Percentiles rank a stretch among this genome's conserved stretches.
Evolutionary conservation across 2,113 vertebrate genomes (phyloP).

Genomic region (Centrocercus urophasianus): DNA sequence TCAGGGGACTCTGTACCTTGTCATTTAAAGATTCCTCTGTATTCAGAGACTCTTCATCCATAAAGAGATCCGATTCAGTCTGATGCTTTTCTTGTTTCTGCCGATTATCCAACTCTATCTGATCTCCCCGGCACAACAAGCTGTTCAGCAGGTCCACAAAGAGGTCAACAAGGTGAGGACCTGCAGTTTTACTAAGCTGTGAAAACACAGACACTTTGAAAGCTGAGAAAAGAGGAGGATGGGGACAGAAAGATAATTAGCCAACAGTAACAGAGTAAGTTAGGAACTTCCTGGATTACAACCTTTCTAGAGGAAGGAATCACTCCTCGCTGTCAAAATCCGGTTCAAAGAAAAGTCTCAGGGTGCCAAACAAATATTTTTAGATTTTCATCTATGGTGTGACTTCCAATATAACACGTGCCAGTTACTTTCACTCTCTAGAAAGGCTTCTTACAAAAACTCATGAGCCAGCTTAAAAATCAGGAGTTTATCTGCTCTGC

Average conservation of each 20-base stretch:
- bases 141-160: slow-evolving; percentile 79
- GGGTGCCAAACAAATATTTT: background rate
- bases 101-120: slow-evolving; percentile 18
- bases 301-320: background rate
- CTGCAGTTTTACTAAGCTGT: slow-evolving; percentile 78
- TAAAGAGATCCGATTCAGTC: slow-evolving; percentile 77
- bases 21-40: slow-evolving; percentile 54
- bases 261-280: background rate
- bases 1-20: slow-evolving; percentile 64
- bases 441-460: background rate
- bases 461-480: background rate
- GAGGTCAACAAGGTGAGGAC: slow-evolving; percentile 69
- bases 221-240: background rate
- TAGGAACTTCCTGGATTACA: background rate
- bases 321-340: background rate
- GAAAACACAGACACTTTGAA: slow-evolving; percentile 5
- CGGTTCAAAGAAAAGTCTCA: background rate
- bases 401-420: background rate
- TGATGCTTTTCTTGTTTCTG: slow-evolving; percentile 12
- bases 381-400: background rate
- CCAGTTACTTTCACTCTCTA: background rate
- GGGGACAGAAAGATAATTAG: background rate
- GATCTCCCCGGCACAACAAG: slow-evolving; percentile 76
- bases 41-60: slow-evolving; percentile 75
- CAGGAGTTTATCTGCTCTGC: background rate